A percentile compares a stretch with the other conserved stretches of the same genome.
Evolutionary conservation across 2,113 vertebrate genomes (phyloP).

Genomic region (Aegotheles bennettii): DNA sequence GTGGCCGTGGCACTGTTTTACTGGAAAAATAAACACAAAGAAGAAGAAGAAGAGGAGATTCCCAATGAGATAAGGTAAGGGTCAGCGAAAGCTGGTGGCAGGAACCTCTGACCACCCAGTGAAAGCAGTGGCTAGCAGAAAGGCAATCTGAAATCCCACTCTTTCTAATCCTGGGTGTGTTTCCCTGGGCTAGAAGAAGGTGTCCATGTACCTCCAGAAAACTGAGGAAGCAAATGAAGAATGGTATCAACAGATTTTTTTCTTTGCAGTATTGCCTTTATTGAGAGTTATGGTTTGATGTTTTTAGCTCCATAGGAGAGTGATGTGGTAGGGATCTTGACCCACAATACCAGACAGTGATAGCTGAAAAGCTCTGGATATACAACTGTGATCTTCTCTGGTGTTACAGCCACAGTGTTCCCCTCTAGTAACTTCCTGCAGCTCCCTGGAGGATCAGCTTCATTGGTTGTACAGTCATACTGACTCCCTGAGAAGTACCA

Average conservation of each 20-base stretch:
- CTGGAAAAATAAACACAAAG: conserved; percentile 96
- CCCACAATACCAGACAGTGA: background rate
- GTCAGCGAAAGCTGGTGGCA: background rate
- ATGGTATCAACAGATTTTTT: background rate
- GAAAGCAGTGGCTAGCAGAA: background rate
- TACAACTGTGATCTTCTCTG: background rate
- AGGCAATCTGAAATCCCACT: background rate
- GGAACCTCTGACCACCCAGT: background rate
- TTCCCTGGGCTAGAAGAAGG: background rate
- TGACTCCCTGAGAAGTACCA: background rate
- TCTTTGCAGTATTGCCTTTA: background rate
- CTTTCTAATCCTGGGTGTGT: background rate
- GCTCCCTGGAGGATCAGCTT: background rate
- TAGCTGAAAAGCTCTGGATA: background rate
- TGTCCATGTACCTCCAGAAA: background rate
- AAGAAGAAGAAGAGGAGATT: conserved; percentile 95
- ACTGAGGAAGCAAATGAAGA: background rate
- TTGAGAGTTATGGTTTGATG: background rate
- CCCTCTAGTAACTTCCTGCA: background rate
- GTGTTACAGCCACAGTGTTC: background rate
- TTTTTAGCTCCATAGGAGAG: background rate
- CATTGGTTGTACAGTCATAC: background rate
- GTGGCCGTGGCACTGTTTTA: conserved; percentile 90
- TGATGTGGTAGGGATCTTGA: background rate
- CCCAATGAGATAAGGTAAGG: conserved; percentile 97